Evolutionary conservation across 1,140 invertebrate species (phyloP).

Genomic region (Homalodisca vitripennis): DNA sequence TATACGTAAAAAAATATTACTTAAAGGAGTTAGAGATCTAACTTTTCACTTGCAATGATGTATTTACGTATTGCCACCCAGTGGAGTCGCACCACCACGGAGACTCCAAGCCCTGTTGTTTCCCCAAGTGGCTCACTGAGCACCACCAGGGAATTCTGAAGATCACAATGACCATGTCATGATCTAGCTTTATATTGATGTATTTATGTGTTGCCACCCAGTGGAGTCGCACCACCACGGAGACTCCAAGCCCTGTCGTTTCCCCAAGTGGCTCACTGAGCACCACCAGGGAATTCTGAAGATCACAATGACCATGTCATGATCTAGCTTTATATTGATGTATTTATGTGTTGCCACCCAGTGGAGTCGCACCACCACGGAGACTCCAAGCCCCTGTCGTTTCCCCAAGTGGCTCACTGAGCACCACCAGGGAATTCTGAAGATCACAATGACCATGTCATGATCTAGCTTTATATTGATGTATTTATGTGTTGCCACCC

Average conservation of each 20-base stretch:
- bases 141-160: conserved; percentile 66
- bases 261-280: conserved; percentile 63
- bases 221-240: conserved; percentile 31
- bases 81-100: conserved; percentile 31
- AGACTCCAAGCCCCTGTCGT: conserved; percentile 52
- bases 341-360: conserved; percentile 24
- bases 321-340: too few relatives aligned
- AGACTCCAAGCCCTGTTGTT: conserved; percentile 55
- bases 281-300: conserved; percentile 66
- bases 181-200: too few relatives aligned
- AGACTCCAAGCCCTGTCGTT: conserved; percentile 55
- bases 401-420: conserved; percentile 66
- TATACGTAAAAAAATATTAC: too few relatives aligned
- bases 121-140: conserved; percentile 63
- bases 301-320: too few relatives aligned
- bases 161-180: too few relatives aligned
- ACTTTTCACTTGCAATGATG: too few relatives aligned
- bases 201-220: conserved; percentile 24
- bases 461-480: too few relatives aligned
- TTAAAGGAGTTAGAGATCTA: too few relatives aligned
- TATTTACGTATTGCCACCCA: conserved; percentile 23
- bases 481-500: conserved; percentile 21
- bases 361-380: conserved; percentile 32
- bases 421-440: conserved; percentile 64
- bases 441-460: too few relatives aligned